Conservation (phyloP, 2,113 vertebrate species). For the Grallaria varia region DNA sequence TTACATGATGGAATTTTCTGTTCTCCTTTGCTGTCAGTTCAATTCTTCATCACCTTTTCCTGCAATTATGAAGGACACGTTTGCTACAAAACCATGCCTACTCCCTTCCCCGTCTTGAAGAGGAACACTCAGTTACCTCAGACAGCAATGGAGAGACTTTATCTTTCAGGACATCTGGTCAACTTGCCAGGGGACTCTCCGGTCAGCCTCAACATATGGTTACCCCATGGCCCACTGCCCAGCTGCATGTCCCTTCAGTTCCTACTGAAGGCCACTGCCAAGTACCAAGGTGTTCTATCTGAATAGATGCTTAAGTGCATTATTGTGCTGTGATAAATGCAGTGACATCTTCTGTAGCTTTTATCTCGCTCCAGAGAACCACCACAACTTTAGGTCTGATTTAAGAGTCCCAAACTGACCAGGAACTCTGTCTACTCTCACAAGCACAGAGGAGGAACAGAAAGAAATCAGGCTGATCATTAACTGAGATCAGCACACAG, state of each 20-base stretch:
- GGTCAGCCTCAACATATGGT: neutral
- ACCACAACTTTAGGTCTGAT: neutral
- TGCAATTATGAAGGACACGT: neutral
- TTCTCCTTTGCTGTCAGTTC: neutral
- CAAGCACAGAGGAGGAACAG: neutral
- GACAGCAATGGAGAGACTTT: neutral
- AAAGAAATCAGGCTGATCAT: neutral
- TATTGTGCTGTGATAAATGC: neutral
- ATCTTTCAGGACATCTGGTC: neutral
- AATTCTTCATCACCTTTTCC: neutral
- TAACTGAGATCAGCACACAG: neutral
- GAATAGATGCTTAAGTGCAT: neutral
- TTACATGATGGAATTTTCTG: neutral
- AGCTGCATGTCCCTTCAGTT: neutral
- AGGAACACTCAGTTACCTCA: neutral
- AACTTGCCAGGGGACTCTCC: neutral
- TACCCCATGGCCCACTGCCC: neutral
- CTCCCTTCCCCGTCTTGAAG: neutral
- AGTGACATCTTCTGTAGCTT: neutral
- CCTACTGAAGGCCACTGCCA: fast-evolving
- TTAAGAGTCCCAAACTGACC: neutral
- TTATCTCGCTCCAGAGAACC: neutral
- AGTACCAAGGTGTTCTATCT: neutral
- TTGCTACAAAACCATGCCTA: neutral
- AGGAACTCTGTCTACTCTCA: neutral